Base-by-base conservation (phyloP, 92 coral and sea anemone genomes). In the Phenganax marumi region DNA sequence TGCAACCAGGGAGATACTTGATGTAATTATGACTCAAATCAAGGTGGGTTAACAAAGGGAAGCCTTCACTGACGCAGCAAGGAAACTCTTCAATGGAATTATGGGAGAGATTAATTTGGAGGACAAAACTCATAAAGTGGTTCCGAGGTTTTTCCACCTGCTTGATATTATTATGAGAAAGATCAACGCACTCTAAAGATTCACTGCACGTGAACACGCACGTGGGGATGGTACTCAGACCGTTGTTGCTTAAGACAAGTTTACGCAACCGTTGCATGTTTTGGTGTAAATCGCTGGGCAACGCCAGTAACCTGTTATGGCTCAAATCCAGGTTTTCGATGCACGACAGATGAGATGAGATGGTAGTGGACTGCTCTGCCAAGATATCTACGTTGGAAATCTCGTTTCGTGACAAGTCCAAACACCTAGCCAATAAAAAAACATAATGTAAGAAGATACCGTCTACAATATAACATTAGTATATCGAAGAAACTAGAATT, bases 301-400 rank as follows among this genome's bases (percentile, higher is more conserved):
- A 77, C 43, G 72, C 53, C 9, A 79, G 77, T 54, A 96, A 80
- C 51, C 82, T 76, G 81, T 96, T 96, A 50, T 87, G 87, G 73
- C 97, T 92, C 5, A 96, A 88, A 50, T 96, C 99, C 9, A 96
- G 92, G 66, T 87, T 96, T 76, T 91, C 93, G 39, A 96, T 86
- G 10, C 88, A 87, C 21, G 81, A 70, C 33, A 96, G 80, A 66
- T 89, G 89, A 14, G 77, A 68, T 0, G 88, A 85, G 13, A 96
- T 57, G 18, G 53, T 33, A 10, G 78, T 84, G 18, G 89, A 71
- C 8, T 92, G 90, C 18, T 72, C 23, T 10, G 92, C 91, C 47
- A 96, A 85, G 51, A 77, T 63, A 64, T 48, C 58, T 64, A 24
- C 26, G 70, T 84, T 56, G 39, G 79, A 24, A 57, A 14, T 33